Base-by-base conservation (phyloP, 2,888 invertebrate genomes). In the Conchocele bisecta region DNA sequence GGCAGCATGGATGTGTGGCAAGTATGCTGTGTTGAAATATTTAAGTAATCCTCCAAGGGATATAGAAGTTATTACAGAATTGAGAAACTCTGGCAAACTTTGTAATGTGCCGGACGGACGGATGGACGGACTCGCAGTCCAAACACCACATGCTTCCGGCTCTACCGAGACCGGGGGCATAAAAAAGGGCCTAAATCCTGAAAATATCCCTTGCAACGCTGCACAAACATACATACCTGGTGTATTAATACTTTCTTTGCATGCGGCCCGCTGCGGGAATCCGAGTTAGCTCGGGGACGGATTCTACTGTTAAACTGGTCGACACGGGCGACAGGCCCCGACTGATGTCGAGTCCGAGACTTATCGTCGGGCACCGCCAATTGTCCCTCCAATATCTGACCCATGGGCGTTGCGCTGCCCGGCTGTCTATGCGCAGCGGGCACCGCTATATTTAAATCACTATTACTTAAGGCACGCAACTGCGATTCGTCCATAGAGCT, bases 371-470 rank as follows among this genome's bases (percentile, higher is more conserved):
- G 81, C 26, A 79, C 80, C 56, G 75, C 59, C 71, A 87, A 81
- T 64, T 87, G 86, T 57, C 83, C 86, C 26, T 85, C 86, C 46
- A 87, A 79, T 58, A 89, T 85, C 73, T 83, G 84, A n/a, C 88
- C 84, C 89, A 89, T 89, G 15, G 86, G 87, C n/a, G 88, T 84
- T 9, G 80, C 64, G 11, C 72, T 66, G 35, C 79, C 83, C 13
- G 57, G 68, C n/a, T 60, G 61, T 48, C 73, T 58, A 44, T 58
- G 53, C 7, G 33, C 50, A 5, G 66, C 57, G 26, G 70, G 74
- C 20, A 72, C 39, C 5, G 67, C 53, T 26, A 70, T 61, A 54
- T 63, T 61, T 17, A 65, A 57, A 42, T 75, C 65, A 56, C 54
- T 65, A 51, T 69, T 70, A 51, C 67, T 75, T 71, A 81, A 78